Conservation (phyloP, 2,888 invertebrate genomes). For the Acleris literana region DNA sequence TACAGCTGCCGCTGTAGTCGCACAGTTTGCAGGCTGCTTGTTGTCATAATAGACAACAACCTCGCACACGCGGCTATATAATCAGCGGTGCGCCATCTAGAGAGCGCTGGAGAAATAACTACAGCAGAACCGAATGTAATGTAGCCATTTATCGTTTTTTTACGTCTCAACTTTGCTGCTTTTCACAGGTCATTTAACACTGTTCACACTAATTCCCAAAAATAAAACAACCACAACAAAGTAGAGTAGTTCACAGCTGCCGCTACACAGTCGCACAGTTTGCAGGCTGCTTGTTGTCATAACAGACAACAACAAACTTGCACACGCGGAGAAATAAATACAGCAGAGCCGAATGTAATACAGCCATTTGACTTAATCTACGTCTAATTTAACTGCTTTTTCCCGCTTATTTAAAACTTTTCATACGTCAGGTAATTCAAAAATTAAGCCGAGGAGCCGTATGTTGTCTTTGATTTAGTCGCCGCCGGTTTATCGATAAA, state of each 20-base stretch:
- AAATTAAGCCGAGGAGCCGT: not conserved
- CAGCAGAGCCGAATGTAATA: not conserved
- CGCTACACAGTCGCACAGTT: conserved; percentile 5
- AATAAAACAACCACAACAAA: too few relatives aligned
- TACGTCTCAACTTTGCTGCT: too few relatives aligned
- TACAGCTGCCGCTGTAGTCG: conserved; percentile 7
- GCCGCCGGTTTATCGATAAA: too few relatives aligned
- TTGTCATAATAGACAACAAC: conserved; percentile 32
- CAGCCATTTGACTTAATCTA: too few relatives aligned
- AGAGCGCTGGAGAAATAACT: not conserved
- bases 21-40: conserved; percentile 15
- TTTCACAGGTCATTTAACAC: too few relatives aligned
- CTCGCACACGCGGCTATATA: not conserved
- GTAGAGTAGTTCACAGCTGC: conserved; percentile 1
- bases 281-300: conserved; percentile 22
- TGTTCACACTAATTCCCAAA: too few relatives aligned
- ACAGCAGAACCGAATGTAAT: not conserved
- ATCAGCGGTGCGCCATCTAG: conserved; percentile 19
- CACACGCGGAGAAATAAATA: not conserved
- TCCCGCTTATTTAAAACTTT: too few relatives aligned
- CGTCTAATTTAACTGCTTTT: too few relatives aligned
- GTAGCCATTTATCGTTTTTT: too few relatives aligned
- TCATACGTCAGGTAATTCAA: too few relatives aligned
- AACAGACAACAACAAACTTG: conserved; percentile 22
- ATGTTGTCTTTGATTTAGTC: too few relatives aligned